These are phyloP conservation scores for Falco rusticolus DNA, from an alignment of 2,797 vertebrate genomes.

Conservation along the genomic window DNA sequence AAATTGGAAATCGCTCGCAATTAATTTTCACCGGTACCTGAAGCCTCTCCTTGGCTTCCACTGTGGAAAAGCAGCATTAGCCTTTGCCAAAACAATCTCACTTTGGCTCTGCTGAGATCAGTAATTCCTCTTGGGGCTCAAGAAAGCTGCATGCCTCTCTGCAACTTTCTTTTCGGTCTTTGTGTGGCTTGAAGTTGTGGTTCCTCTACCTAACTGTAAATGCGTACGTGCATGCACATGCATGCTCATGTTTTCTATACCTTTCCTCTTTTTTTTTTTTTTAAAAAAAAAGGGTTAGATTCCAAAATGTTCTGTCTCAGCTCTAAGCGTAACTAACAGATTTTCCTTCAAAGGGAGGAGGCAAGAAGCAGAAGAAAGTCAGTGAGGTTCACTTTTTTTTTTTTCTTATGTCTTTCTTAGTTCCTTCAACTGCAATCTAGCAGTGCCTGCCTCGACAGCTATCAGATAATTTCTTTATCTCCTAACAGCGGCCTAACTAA, in stretches of 20 bases:
- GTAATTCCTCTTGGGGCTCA: not conserved
- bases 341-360: conserved; percentile 19
- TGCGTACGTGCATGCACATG: not conserved
- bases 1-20: conserved; percentile 51
- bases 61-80: not conserved
- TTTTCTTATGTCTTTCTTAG: conserved; percentile 14
- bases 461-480: conserved; percentile 54
- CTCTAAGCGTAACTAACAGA: not conserved
- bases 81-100: conserved; percentile 63
- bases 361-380: not conserved
- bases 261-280: not conserved
- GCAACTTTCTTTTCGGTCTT: conserved; percentile 16
- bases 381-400: not conserved
- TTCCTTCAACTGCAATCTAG: conserved; percentile 7
- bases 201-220: not conserved
- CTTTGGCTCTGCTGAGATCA: conserved; percentile 58
- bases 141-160: not conserved
- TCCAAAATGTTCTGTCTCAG: conserved; percentile 5
- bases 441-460: conserved; percentile 17
- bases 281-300: not conserved
- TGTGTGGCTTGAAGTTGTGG: conserved; percentile 19
- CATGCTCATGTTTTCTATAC: not conserved
- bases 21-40: conserved; percentile 55
- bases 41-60: conserved; percentile 68
- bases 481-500: conserved; percentile 49